These are phyloP conservation scores for Aselliscus stoliczkanus DNA, from an alignment of 2,797 vertebrate species.

Conservation along the genomic window DNA sequence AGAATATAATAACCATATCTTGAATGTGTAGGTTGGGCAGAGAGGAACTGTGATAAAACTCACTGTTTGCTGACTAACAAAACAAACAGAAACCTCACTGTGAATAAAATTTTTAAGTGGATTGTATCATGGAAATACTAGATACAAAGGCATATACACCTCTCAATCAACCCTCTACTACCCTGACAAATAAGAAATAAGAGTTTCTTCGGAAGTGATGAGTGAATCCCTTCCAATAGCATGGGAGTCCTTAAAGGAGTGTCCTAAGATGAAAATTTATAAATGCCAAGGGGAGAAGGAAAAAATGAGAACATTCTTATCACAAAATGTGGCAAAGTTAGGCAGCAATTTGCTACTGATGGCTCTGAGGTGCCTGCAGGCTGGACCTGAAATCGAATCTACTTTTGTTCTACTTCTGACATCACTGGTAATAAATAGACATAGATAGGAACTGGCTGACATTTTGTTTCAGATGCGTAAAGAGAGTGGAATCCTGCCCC, in stretches of 20 bases:
- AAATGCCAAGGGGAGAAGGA: background rate
- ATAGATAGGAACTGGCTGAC: constrained; percentile 44
- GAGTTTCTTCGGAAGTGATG: background rate
- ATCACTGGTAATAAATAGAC: constrained; percentile 65
- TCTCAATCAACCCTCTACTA: background rate
- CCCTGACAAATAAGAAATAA: background rate
- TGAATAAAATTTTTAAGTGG: background rate
- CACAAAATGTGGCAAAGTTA: background rate
- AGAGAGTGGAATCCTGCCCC: constrained; percentile 42
- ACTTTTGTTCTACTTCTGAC: constrained; percentile 55
- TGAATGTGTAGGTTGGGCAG: background rate
- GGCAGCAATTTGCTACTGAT: background rate
- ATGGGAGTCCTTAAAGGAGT: background rate
- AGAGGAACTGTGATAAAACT: background rate
- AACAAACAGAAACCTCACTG: background rate
- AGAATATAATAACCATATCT: background rate
- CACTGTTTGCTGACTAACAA: background rate
- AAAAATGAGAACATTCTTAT: background rate
- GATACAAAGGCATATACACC: background rate
- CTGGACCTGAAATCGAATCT: constrained; percentile 51
- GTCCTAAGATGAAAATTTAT: background rate
- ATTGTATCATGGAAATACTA: background rate
- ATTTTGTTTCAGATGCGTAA: constrained; percentile 55
- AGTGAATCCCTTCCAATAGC: background rate
- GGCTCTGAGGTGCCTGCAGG: background rate